A percentile compares a stretch with the other conserved stretches of the same genome.
These are phyloP conservation scores for Neoscelio sp. DNA, from an alignment of 2,888 invertebrate genomes.

Conservation along the genomic window DNA sequence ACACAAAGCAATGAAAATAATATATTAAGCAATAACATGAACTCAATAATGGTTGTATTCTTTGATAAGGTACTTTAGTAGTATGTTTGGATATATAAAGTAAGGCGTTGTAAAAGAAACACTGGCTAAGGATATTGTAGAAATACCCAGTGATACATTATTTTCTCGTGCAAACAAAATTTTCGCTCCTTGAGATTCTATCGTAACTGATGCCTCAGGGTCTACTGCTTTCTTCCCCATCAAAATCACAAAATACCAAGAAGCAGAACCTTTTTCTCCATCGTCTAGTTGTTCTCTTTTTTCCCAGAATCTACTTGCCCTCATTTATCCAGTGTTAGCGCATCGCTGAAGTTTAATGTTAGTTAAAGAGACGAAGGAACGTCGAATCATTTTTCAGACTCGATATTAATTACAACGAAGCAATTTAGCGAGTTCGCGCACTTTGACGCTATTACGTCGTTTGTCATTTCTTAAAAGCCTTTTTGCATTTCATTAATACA, in stretches of 20 bases:
- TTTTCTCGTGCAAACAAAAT: constrained; percentile 49
- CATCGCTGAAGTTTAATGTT: constrained; percentile 34
- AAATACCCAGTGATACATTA: constrained; percentile 34
- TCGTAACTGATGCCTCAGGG: constrained; percentile 29
- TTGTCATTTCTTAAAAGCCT: background rate
- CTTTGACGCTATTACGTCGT: constrained; percentile 13
- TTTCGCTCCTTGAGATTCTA: constrained; percentile 42
- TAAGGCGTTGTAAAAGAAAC: constrained; percentile 19
- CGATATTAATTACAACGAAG: constrained; percentile 28
- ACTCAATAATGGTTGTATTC: no score
- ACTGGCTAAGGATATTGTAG: constrained; percentile 26
- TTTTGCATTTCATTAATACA: background rate
- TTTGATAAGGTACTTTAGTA: background rate
- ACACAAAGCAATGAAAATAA: no score
- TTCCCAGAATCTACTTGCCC: constrained; percentile 21
- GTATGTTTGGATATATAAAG: background rate
- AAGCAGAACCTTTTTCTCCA: constrained; percentile 32
- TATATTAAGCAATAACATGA: no score
- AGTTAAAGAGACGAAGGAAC: constrained; percentile 22
- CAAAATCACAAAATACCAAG: constrained; percentile 45
- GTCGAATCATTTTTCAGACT: constrained; percentile 28
- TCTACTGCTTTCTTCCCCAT: constrained; percentile 21
- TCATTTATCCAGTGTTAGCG: constrained; percentile 30
- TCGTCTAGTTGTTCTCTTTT: constrained; percentile 8
- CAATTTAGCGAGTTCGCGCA: constrained; percentile 13